Base-by-base conservation (phyloP, 1,140 invertebrate genomes). In the Drosophila tristis region DNA sequence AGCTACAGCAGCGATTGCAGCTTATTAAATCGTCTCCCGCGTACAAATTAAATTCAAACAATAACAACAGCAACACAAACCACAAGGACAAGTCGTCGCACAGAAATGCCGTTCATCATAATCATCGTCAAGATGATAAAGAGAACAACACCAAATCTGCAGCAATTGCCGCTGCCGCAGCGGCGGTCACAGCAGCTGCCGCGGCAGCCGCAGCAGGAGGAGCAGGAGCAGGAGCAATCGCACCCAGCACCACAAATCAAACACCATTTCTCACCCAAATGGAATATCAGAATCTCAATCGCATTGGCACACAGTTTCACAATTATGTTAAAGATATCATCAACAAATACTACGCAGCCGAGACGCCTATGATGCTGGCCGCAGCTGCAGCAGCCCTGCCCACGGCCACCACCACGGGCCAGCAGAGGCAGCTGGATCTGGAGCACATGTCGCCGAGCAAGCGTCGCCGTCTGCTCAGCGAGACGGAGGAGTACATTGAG, bases 11-110 rank as follows among this genome's bases (percentile, higher is more conserved):
- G 81, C 82, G 89, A 82, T 76, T 86, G 89, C 91, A 92, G 91
- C 90, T 91, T 92, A 92, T 91, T 91, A 92, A 90, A 92, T 92
- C 91, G 91, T 91, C 91, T 92, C 91, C 91, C 91, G 91, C 91
- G 82, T 89, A 91, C 71, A 90, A 87, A 91, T 54, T 84, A 31
- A 91, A 78, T 23, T 77, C 66, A 57, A 84, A 85, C 60, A 65
- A 70, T 42, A 87, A 74, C 45, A 79, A 77, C 39, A 76, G 50
- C 31, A 90, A 77, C 29, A 90, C 53, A 31, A 81, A 79, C 13
- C 71, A 71, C 62, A 86, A 87, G 72, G 84, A 86, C 65, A 89
- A 90, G 75, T 64, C 79, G 68, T 70, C 76, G 53, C 80, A 90
- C 47, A 80, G 80, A 80, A 89, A 84, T 84, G 85, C 77, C 79